phyloP scores from a whole-genome alignment of 2,797 vertebrate genomes.

The Sebastiscus albofasciatus region DNA sequence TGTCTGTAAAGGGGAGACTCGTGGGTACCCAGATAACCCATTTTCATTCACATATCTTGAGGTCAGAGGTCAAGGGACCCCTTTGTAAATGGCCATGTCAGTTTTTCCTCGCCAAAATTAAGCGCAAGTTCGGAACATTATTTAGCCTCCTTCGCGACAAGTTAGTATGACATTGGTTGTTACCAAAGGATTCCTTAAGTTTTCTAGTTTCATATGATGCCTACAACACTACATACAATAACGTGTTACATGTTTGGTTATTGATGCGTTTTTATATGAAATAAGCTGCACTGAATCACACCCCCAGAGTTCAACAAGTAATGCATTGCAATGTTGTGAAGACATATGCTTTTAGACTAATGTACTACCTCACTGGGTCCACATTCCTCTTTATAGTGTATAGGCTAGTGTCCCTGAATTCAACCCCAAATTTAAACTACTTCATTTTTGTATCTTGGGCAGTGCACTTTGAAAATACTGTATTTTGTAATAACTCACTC shows the following conservation, averaged over 20 bases:
- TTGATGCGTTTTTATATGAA: background rate
- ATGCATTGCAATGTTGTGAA: background rate
- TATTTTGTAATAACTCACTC: background rate
- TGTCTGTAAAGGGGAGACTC: too few species aligned
- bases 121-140: fast-evolving
- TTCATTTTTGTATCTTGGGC: background rate
- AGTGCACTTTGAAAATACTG: background rate
- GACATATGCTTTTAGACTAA: background rate
- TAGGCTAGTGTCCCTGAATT: background rate
- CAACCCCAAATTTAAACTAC: background rate
- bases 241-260: fast-evolving
- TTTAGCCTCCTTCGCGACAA: too few species aligned
- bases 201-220: too few species aligned
- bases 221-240: too few species aligned
- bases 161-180: too few species aligned
- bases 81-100: too few species aligned
- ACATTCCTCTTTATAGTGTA: background rate
- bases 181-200: too few species aligned
- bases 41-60: too few species aligned
- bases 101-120: too few species aligned
- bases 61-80: fast-evolving
- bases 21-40: too few species aligned
- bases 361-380: background rate
- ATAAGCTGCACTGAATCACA: background rate
- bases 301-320: background rate